Evolutionary conservation across 2,113 vertebrate species (phyloP), one percentile per base, ranked within the genome.

Genomic region (Nyctibius bracteatus): DNA sequence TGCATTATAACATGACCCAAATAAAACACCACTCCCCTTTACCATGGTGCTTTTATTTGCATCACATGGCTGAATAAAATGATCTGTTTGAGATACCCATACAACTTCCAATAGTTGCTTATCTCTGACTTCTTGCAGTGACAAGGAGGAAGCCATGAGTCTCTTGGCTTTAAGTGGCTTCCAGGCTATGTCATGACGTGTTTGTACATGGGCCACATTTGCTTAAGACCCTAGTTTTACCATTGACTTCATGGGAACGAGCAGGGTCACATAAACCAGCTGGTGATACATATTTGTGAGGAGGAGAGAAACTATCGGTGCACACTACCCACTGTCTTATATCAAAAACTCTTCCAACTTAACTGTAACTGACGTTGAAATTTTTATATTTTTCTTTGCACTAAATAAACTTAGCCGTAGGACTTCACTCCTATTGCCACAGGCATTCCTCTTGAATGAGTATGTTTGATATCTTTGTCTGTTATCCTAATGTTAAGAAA

Each of bases 341-440:
- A 92, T 97, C 97, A 98, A 93, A 97, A 94, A 72, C 82, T 73
- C 85, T 97, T 98, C 96, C 97, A 98, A 85, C 77, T 92, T 88
- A 93, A n/a, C n/a, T 93, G 88, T 91, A 73, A 85, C 89, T 85
- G 61, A 90, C 49, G 79, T 37, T 90, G 91, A 95, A 96, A 97
- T 88, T 88, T 88, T 93, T 82, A 11, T 86, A 81, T 88, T 94
- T 97, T 94, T 65, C 73, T 75, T 96, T 88, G 74, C 84, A 73
- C 84, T 97, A 86, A 92, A 93, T 75, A 92, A 82, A 92, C 61
- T 90, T 68, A 88, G 86, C 55, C 58, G 58, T 33, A 59, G 52
- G 37, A 61, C 71, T 81, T 68, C 27, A 67, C 43, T 95, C 35
- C 73, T 44, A n/a, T 81, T 96, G 90, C 78, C 74, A 86, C 27